phyloP scores from a whole-genome alignment of 1,140 invertebrate genomes.

The Lepidurus apus region DNA sequence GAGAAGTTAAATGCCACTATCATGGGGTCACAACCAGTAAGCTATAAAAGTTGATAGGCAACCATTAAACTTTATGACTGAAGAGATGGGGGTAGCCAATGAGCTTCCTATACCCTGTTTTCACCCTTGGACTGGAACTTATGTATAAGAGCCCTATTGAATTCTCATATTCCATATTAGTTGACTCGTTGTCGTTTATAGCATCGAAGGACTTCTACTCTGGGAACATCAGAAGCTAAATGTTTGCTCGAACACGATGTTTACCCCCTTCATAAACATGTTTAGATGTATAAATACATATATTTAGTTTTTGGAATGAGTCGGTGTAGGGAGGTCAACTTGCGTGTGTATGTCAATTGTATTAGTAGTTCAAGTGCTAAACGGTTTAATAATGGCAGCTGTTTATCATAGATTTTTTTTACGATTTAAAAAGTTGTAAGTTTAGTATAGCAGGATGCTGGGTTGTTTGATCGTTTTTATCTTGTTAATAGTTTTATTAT shows the following conservation, averaged over 20 bases:
- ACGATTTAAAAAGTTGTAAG: not conserved
- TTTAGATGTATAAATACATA: not conserved
- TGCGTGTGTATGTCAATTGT: too few relatives aligned
- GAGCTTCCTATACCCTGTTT: not conserved
- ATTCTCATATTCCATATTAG: constrained; percentile 20
- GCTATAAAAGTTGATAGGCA: constrained; percentile 17
- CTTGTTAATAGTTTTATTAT: not conserved
- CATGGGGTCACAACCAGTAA: constrained; percentile 18
- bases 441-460: not conserved
- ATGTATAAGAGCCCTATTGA: not conserved
- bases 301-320: too few relatives aligned
- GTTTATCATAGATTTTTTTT: constrained; percentile 5
- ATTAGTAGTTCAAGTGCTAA: too few relatives aligned
- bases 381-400: too few relatives aligned
- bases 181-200: not conserved
- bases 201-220: not conserved
- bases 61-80: constrained; percentile 22
- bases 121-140: not conserved
- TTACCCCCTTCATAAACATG: not conserved
- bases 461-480: not conserved
- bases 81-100: not conserved
- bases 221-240: not conserved
- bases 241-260: not conserved
- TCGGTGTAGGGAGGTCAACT: too few relatives aligned
- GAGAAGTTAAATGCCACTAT: constrained; percentile 8